Evolutionary conservation across 2,888 invertebrate species (phyloP), one percentile per base, ranked within the genome.

Genomic region (Hydroisotoma schaefferi): DNA sequence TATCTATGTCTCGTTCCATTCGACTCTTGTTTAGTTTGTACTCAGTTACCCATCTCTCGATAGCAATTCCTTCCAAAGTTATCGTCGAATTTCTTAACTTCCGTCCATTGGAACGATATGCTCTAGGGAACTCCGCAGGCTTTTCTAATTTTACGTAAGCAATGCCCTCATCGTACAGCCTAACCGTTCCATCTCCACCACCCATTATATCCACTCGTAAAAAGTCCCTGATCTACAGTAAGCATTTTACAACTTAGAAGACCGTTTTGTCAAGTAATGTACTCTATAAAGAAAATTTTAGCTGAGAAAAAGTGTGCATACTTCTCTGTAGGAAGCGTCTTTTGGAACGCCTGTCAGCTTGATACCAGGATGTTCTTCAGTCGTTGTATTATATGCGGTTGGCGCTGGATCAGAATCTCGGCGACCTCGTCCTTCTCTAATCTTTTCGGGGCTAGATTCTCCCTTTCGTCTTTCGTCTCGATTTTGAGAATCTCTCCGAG

Each of bases 311-410:
- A 26, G 4, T 38, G 18, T 12, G 6, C 48, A 52, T 57, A 65
- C 65, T 54, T 72, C 70, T 60, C 70, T 60, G 54, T 61, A 69
- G n/a, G 69, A 69, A n/a, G 64, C 68, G 38, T 72, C 72, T 48
- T 55, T 67, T 15, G 66, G 59, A 26, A 72, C 48, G 22, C 70
- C 69, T 22, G 53, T 55, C 2, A 72, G 58, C 37, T 70, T 72
- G 2, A 63, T 63, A 28, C 61, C 69, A 10, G 70, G 66, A 57
- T 58, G 64, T 25, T 65, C 57, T 22, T 68, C 68, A 28, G 61
- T 65, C 2, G 66, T 65, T 1, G 63, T 64, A 51, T 67, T 67
- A 4, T 40, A 56, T 12, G 58, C 53, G 27, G 22, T 67, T 12
- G 57, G 59, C 44, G 53, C 47, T 18, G 64, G 59, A 6, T 67